Evolutionary conservation across 2,888 invertebrate species (phyloP), one percentile per base, ranked within the genome.

Genomic region (Oscheius onirici): DNA sequence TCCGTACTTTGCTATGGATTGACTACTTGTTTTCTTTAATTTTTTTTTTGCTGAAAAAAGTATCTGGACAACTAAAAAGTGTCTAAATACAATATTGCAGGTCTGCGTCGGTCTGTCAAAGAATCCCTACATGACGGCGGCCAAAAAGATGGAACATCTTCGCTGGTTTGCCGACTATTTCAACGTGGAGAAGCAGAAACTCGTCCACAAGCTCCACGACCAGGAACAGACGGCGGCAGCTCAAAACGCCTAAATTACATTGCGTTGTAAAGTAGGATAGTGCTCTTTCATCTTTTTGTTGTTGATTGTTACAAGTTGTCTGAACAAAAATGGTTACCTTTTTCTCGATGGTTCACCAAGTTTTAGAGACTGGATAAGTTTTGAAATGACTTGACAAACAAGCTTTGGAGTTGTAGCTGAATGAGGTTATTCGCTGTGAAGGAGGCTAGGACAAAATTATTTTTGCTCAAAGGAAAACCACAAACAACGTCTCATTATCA

Each of bases 91-190:
- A 40, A 40, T 6, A 10, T 71, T 69, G 8, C 57, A 78, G 76
- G 79, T 79, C 8, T 79, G 79, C 41, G 79, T 79, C 46, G 97
- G 97, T 5, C 90, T 99, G 0, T 95, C 95, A 0, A 95, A 95
- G 89, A 99, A 97, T 90, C 92, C 95, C 0, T 94, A 93, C 88
- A 91, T 97, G 84, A 93, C 93, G 0, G 94, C 93, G 0, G 89
- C 92, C 77, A 93, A 95, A 83, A 99, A 99, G 88, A 91, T 91
- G 76, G 93, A 93, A 13, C 95, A 95, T 85, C 93, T 99, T 54
- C 89, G 92, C 74, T 97, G 97, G 97, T 97, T 93, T 88, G 92
- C 91, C 76, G 91, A 94, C 44, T 81, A 80, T 60, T 81, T 81
- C 70, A 77, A 77, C 51, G 66, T 44, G 17, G 80, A 81, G 68